These are phyloP conservation scores for Crotalus helleri DNA, from an alignment of 2,113 vertebrate species.

Conservation along the genomic window DNA sequence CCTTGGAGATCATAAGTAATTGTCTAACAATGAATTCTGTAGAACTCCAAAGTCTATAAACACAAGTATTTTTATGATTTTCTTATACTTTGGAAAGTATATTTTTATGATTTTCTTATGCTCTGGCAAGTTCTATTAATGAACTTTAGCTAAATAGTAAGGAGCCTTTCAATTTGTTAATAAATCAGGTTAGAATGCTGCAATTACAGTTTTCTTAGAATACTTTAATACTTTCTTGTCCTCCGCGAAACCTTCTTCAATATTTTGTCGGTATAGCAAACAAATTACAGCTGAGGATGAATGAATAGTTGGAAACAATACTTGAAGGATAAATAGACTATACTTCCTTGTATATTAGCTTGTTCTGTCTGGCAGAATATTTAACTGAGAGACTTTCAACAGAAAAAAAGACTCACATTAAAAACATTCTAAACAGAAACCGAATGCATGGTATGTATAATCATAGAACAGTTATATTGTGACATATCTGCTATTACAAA, in stretches of 20 bases:
- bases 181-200: not conserved
- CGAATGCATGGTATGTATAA: conserved; percentile 31
- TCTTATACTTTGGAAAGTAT: not conserved
- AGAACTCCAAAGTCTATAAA: not conserved
- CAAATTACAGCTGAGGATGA: conserved; percentile 23
- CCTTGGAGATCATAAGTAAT: not conserved
- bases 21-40: not conserved
- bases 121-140: not conserved
- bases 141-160: not conserved
- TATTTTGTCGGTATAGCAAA: conserved; percentile 25
- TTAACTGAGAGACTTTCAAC: conserved; percentile 33
- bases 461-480: conserved; percentile 35
- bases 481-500: conserved; percentile 42
- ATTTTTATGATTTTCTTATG: not conserved
- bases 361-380: conserved; percentile 31
- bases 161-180: conserved; percentile 19
- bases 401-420: conserved; percentile 13
- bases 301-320: conserved; percentile 16
- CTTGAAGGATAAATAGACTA: conserved; percentile 38
- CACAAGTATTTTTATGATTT: not conserved
- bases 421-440: conserved; percentile 41
- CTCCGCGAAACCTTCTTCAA: conserved; percentile 20
- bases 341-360: conserved; percentile 41
- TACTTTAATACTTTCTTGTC: conserved; percentile 7
- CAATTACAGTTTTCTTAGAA: conserved; percentile 12